Percentiles rank a stretch among this genome's conserved stretches.
Conservation (phyloP, 2,888 invertebrate species). For the Rotaria macrura region DNA sequence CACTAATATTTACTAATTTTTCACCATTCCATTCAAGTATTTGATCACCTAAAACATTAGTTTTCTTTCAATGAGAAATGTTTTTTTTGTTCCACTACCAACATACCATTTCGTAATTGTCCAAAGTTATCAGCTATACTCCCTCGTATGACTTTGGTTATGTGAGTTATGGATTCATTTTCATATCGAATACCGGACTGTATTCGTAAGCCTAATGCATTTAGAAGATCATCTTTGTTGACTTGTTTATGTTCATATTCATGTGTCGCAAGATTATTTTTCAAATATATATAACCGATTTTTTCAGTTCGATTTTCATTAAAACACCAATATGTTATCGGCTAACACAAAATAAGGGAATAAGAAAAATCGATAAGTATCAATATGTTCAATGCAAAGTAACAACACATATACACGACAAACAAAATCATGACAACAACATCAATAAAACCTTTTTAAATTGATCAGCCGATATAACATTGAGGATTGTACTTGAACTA, state of each 20-base stretch:
- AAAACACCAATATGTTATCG: neutral
- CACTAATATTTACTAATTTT: neutral
- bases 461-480: neutral
- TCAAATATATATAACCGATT: neutral
- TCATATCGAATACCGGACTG: neutral
- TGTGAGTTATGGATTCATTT: neutral
- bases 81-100: neutral
- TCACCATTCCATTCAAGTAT: slow-evolving; percentile 16
- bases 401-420: neutral
- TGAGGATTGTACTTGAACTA: slow-evolving; percentile 4
- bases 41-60: neutral
- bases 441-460: neutral
- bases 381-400: neutral
- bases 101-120: neutral
- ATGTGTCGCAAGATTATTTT: neutral
- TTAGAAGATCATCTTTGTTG: neutral
- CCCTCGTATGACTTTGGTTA: neutral
- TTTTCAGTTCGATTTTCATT: neutral
- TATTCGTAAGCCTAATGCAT: neutral
- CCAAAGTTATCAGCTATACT: neutral
- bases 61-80: too few relatives aligned
- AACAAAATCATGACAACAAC: neutral
- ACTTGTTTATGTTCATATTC: neutral
- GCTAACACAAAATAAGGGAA: neutral
- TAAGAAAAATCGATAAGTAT: neutral